Conservation (phyloP, 2,888 invertebrate species). For the Leucophenga maculata region DNA sequence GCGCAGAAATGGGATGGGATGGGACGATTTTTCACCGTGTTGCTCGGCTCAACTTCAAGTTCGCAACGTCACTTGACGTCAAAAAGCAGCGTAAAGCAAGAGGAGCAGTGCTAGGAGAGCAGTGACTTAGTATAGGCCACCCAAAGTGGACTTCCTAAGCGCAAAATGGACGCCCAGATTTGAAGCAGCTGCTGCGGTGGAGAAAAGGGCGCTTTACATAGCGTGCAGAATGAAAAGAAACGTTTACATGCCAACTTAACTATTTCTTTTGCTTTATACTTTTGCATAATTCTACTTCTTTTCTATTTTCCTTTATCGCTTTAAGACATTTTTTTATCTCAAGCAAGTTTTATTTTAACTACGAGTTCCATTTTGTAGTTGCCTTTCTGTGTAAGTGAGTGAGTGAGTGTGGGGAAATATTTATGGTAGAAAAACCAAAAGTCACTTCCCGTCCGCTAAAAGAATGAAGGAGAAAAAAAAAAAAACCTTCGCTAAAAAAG, state of each 20-base stretch:
- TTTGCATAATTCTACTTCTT: slow-evolving; percentile 35
- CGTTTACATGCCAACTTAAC: slow-evolving; percentile 56
- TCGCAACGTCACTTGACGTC: slow-evolving; percentile 49
- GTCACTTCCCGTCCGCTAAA: slow-evolving; percentile 65
- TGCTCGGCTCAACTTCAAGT: slow-evolving; percentile 16
- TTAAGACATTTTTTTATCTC: slow-evolving; percentile 56
- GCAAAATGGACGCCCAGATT: slow-evolving; percentile 26
- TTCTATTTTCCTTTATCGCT: slow-evolving; percentile 34
- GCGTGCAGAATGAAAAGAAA: slow-evolving; percentile 42
- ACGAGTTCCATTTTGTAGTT: slow-evolving; percentile 38
- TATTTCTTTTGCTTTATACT: slow-evolving; percentile 36
- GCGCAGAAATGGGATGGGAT: neutral
- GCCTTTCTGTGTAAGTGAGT: slow-evolving; percentile 3
- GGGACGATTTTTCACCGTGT: slow-evolving; percentile 10
- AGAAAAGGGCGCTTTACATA: neutral
- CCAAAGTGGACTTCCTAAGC: slow-evolving; percentile 16
- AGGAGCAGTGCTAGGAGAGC: slow-evolving; percentile 32
- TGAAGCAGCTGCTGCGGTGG: neutral
- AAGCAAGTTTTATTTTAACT: slow-evolving; percentile 61
- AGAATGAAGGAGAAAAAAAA: no score
- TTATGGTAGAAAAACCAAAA: slow-evolving; percentile 66
- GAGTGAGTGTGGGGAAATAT: slow-evolving; percentile 54
- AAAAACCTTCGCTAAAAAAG: neutral
- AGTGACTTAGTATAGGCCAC: slow-evolving; percentile 13
- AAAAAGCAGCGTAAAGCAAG: neutral